Percentiles rank a stretch among this genome's conserved stretches.
Evolutionary conservation across 2,113 vertebrate species (phyloP).

Genomic region (Actenoides lindsayi): DNA sequence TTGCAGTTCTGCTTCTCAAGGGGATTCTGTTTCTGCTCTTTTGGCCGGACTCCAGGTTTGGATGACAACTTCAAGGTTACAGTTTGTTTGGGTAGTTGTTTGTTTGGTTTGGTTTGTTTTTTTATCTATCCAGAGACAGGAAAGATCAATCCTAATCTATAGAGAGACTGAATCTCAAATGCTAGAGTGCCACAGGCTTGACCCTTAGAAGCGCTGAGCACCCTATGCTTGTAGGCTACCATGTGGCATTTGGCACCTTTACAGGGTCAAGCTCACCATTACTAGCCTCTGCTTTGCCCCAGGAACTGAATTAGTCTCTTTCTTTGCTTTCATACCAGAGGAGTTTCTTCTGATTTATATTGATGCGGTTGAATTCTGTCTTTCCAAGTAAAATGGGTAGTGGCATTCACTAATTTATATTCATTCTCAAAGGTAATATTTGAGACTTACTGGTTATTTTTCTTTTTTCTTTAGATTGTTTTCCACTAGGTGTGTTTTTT

Average conservation of each 20-base stretch:
- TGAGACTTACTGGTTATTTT: not conserved
- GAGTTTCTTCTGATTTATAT: not conserved
- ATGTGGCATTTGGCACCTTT: not conserved
- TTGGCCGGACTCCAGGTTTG: conserved; percentile 40
- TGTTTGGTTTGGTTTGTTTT: not conserved
- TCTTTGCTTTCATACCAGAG: not conserved
- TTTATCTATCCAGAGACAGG: not conserved
- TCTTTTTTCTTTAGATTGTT: not conserved
- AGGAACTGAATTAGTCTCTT: not conserved
- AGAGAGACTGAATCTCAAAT: conserved; percentile 39
- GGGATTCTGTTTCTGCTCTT: conserved; percentile 15
- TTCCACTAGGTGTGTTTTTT: not conserved
- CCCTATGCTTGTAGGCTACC: not conserved
- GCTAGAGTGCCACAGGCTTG: not conserved
- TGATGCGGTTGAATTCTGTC: not conserved
- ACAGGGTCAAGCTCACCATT: not conserved
- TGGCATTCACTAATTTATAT: not conserved
- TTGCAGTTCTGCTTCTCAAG: conserved; percentile 40
- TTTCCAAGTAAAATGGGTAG: not conserved
- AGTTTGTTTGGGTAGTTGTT: not conserved
- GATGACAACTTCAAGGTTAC: conserved; percentile 54
- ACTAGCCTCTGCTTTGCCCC: not conserved
- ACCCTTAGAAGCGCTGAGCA: conserved; percentile 16
- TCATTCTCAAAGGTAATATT: not conserved
- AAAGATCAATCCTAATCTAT: conserved; percentile 58